Conservation (phyloP, 2,888 invertebrate species). For the Odontocolon sp. region DNA sequence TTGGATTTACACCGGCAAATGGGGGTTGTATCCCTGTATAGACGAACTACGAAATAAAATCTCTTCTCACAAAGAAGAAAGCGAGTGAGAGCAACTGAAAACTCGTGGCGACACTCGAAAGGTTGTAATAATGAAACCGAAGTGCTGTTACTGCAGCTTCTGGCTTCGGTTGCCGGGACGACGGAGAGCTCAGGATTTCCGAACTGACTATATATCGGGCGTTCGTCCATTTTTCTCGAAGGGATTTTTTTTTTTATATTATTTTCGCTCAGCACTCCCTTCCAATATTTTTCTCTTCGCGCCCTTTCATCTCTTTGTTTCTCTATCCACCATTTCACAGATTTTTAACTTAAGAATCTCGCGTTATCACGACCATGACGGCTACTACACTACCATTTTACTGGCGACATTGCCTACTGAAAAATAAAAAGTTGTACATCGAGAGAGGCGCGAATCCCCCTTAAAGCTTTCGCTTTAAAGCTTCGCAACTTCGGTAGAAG, state of each 20-base stretch:
- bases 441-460: conserved; percentile 70
- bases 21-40: too few relatives aligned
- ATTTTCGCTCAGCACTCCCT: background rate
- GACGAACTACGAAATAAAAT: conserved; percentile 2
- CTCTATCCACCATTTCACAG: too few relatives aligned
- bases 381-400: conserved; percentile 1
- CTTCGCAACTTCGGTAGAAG: conserved; percentile 73
- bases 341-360: conserved; percentile 11
- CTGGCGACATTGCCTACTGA: conserved; percentile 17
- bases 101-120: conserved; percentile 5
- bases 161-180: background rate
- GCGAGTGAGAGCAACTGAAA: background rate
- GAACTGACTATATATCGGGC: conserved; percentile 28
- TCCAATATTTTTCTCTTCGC: conserved; percentile 28
- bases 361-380: conserved; percentile 16
- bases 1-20: too few relatives aligned
- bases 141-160: conserved; percentile 13
- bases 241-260: conserved; percentile 44
- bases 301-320: conserved; percentile 7
- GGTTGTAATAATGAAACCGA: conserved; percentile 26
- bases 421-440: conserved; percentile 37
- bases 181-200: conserved; percentile 36
- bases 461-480: conserved; percentile 76
- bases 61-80: background rate
- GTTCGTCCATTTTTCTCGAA: conserved; percentile 36